Percentiles rank a stretch among this genome's conserved stretches.
phyloP scores from a whole-genome alignment of 2,113 vertebrate genomes.

The Climacteris rufus region DNA sequence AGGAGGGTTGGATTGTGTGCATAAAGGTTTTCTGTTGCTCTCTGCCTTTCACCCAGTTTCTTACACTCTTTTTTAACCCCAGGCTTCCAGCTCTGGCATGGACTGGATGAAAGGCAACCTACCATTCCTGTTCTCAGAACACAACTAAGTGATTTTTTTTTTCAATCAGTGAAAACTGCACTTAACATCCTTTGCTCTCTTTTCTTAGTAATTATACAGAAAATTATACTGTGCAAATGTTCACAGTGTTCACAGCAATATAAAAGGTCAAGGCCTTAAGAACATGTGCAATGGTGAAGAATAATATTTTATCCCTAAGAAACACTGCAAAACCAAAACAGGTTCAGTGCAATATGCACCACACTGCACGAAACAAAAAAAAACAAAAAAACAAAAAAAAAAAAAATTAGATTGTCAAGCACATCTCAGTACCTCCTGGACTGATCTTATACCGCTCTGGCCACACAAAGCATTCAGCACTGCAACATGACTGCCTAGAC shows the following conservation, averaged over 20 bases:
- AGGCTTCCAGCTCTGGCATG: background rate
- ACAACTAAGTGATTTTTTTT: background rate
- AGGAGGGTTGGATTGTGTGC: background rate
- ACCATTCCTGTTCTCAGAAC: background rate
- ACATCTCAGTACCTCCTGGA: background rate
- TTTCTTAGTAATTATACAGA: background rate
- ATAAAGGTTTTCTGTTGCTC: background rate
- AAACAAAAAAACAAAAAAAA: background rate
- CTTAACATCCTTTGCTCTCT: background rate
- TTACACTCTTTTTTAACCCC: background rate
- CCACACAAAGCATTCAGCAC: background rate
- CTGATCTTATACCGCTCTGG: background rate
- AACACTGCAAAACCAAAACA: background rate
- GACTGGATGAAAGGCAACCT: background rate
- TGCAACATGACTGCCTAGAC: rapidly evolving
- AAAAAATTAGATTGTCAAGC: background rate
- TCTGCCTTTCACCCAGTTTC: background rate
- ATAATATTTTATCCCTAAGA: background rate
- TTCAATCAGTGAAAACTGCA: background rate
- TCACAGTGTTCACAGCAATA: background rate
- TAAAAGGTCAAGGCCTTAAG: background rate
- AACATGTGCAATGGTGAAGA: background rate
- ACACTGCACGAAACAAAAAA: background rate
- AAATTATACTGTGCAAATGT: background rate
- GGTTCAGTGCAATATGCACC: background rate